Percentiles rank a stretch among this genome's conserved stretches.
Evolutionary conservation across 2,797 vertebrate species (phyloP).

Genomic region (Setipinna tenuifilis): DNA sequence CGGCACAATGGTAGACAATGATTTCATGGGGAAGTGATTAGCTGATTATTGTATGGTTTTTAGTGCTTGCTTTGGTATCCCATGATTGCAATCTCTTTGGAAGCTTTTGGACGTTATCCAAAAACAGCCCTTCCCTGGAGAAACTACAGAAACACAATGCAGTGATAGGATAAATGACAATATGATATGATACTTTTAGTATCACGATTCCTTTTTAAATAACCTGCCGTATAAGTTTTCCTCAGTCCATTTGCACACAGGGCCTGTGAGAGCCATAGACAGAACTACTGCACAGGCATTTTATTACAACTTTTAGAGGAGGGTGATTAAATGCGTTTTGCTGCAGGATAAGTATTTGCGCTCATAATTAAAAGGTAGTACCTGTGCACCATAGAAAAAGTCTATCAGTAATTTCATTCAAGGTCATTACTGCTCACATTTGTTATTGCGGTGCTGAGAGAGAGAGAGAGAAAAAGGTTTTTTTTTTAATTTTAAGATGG

Average conservation of each 20-base stretch:
- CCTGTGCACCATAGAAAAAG: neutral
- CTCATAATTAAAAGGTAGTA: conserved; percentile 6
- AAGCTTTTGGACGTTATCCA: conserved; percentile 32
- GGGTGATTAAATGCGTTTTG: neutral
- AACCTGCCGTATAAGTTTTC: conserved; percentile 61
- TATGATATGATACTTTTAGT: conserved; percentile 64
- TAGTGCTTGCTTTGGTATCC: neutral
- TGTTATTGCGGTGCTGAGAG: neutral
- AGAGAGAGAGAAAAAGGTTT: neutral
- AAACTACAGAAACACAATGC: conserved; percentile 62
- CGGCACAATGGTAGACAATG: neutral
- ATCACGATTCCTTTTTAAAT: conserved; percentile 58
- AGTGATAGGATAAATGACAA: conserved; percentile 73
- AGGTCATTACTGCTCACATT: neutral
- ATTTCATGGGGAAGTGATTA: neutral
- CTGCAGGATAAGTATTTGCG: neutral
- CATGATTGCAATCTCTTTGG: neutral
- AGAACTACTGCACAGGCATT: conserved; percentile 16
- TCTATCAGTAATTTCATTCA: neutral
- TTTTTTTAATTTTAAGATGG: neutral
- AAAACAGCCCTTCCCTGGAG: conserved; percentile 58
- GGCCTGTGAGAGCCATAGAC: neutral
- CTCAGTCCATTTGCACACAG: conserved; percentile 19
- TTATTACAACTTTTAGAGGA: neutral
- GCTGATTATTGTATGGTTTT: neutral